Evolutionary conservation across 2,888 invertebrate genomes (phyloP), one percentile per base, ranked within the genome.

Genomic region (Drosophila phalerata): DNA sequence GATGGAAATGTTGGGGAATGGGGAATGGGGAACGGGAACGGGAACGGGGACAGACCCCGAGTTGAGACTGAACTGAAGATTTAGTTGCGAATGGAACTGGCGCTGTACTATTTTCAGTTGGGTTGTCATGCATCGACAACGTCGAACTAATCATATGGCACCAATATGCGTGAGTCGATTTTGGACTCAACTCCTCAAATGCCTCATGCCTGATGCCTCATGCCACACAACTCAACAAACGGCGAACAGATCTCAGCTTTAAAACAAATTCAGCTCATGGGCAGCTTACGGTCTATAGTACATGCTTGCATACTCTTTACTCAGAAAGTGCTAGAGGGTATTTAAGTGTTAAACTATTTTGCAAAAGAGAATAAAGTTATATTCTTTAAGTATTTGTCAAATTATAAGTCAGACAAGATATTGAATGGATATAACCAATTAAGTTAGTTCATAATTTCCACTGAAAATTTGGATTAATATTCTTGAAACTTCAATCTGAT

Each of bases 71-170:
- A 49, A 43, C 62, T 15, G 25, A 61, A 70, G 77, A 82, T 79
- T 87, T 70, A 55, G 72, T 58, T 70, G 79, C 49, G 58, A 79
- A 67, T 70, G 67, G 48, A 58, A 69, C 62, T 73, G 66, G 69
- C 53, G 75, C 63, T 75, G 60, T 53, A 63, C 79, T 79, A 62
- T 72, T 68, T 79, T 69, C 73, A 73, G 73, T 69, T 81, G 58
- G 77, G 71, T 56, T 86, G 84, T 85, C 84, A 85, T 86, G 84
- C 87, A 67, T 75, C 88, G 77, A 60, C 80, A 73, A 68, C 85
- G 66, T 67, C 68, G 80, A 80, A 83, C 86, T 86, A 86, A 85
- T 85, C 89, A 85, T 86, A 85, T 88, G 83, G 86, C 88, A 88
- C 84, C 83, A 85, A 88, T 83, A 83, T 84, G 83, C 85, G 88